Percentiles rank a stretch among this genome's conserved stretches.
Evolutionary conservation across 2,888 invertebrate genomes (phyloP).

Genomic region (Thumatha senex): DNA sequence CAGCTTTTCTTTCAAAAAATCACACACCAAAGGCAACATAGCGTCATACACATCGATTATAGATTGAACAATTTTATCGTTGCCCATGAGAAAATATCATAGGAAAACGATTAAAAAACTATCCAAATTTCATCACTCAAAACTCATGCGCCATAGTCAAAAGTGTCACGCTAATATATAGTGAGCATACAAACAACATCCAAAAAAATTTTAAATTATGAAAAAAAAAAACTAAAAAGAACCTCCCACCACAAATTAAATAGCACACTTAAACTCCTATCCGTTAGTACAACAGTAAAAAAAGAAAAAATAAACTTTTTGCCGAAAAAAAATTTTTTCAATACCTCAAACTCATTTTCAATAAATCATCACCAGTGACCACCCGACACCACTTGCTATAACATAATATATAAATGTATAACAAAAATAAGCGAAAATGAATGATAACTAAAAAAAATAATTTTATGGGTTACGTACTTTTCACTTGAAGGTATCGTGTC

Average conservation of each 20-base stretch:
- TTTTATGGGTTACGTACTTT: conserved; percentile 61
- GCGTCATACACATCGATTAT: conserved; percentile 30
- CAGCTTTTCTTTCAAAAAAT: neutral
- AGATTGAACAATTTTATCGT: conserved; percentile 19
- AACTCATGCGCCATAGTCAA: conserved; percentile 34
- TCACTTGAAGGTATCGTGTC: conserved; percentile 75
- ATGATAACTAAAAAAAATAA: conserved; percentile 2
- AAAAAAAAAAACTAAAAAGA: neutral
- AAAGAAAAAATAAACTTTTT: conserved; percentile 22
- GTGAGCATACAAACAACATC: conserved; percentile 39
- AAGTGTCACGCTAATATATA: conserved; percentile 31
- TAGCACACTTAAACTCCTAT: conserved; percentile 33
- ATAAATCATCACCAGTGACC: conserved; percentile 89
- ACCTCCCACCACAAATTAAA: conserved; percentile 33
- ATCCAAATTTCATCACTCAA: conserved; percentile 33
- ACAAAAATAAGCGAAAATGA: conserved; percentile 27
- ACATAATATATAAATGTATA: conserved; percentile 44
- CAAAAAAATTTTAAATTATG: neutral
- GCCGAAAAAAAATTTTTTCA: conserved; percentile 32
- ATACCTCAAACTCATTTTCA: conserved; percentile 91
- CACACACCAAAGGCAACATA: conserved; percentile 34
- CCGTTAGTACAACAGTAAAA: conserved; percentile 25
- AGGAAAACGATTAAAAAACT: conserved; percentile 26
- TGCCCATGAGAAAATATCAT: conserved; percentile 11
- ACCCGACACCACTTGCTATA: conserved; percentile 82